Conservation (phyloP, 2,888 invertebrate genomes). For the Ariolimax columbianus region DNA sequence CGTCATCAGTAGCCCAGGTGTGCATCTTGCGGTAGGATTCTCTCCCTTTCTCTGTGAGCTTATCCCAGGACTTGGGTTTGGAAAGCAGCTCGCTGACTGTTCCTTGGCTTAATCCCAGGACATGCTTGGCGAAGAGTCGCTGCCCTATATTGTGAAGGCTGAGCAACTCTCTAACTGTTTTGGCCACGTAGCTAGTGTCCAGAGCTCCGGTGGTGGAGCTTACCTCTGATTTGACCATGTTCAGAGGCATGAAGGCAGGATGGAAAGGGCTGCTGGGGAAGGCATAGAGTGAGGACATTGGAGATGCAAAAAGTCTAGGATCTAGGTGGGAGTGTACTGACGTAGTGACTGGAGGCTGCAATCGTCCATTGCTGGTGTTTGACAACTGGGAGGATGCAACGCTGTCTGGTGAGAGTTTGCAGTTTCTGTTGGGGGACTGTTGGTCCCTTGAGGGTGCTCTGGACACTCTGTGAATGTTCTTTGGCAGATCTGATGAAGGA, state of each 20-base stretch:
- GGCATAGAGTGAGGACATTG: slow-evolving; percentile 53
- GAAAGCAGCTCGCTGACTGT: slow-evolving; percentile 98
- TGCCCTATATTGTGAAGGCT: slow-evolving; percentile 99
- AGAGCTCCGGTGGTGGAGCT: slow-evolving; percentile 83
- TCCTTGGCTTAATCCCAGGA: slow-evolving; percentile 95
- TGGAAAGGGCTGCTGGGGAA: slow-evolving; percentile 51
- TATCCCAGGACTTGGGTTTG: slow-evolving; percentile 99
- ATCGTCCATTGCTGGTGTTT: slow-evolving; percentile 22
- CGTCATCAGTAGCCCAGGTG: slow-evolving; percentile 98
- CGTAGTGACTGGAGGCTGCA: slow-evolving; percentile 49
- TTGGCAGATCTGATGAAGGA: slow-evolving; percentile 85
- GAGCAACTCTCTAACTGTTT: slow-evolving; percentile 93
- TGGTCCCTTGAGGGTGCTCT: slow-evolving; percentile 19
- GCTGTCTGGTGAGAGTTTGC: slow-evolving; percentile 47
- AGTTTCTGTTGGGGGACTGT: slow-evolving; percentile 44
- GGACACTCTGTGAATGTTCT: slow-evolving; percentile 77
- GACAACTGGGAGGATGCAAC: slow-evolving; percentile 18
- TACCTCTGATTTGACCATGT: slow-evolving; percentile 57
- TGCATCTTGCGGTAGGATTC: slow-evolving; percentile 99
- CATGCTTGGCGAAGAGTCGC: slow-evolving; percentile 98
- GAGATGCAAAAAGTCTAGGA: slow-evolving; percentile 51
- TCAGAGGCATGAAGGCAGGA: slow-evolving; percentile 56
- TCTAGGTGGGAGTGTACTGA: slow-evolving; percentile 46
- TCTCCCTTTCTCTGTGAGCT: slow-evolving; percentile 98
- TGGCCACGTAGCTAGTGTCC: slow-evolving; percentile 93